These are phyloP conservation scores for Smittia aterrima DNA, from an alignment of 2,888 invertebrate genomes.

Conservation along the genomic window DNA sequence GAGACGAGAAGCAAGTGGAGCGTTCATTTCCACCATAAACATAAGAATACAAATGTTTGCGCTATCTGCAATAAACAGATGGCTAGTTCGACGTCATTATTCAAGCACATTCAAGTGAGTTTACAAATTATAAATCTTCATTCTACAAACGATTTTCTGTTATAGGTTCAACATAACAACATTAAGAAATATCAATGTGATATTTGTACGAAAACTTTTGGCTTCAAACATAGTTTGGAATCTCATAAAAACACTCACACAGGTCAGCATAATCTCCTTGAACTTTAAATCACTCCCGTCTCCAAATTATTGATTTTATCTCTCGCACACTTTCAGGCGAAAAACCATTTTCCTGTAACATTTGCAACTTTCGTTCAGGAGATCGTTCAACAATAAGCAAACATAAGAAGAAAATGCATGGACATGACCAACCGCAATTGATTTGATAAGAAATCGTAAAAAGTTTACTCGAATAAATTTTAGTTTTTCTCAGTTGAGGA, in stretches of 20 bases:
- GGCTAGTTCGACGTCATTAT: background rate
- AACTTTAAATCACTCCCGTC: no score
- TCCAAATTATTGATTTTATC: background rate
- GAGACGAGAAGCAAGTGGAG: background rate
- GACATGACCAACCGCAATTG: background rate
- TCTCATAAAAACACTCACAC: slow-evolving; percentile 8
- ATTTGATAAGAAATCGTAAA: no score
- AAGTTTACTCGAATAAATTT: no score
- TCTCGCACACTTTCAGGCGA: background rate
- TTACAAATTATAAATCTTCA: background rate
- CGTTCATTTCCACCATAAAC: background rate
- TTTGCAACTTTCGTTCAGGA: slow-evolving; percentile 2
- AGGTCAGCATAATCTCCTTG: background rate
- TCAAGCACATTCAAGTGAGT: slow-evolving; percentile 1
- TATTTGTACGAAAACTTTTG: background rate
- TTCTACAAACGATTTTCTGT: background rate
- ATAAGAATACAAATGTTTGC: background rate
- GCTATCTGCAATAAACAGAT: background rate
- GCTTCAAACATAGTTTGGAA: background rate
- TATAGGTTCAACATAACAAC: background rate
- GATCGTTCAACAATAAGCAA: background rate
- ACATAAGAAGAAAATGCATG: slow-evolving; percentile 22
- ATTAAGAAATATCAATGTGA: background rate
- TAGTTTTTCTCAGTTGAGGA: no score
- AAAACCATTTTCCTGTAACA: background rate